phyloP scores from a whole-genome alignment of 2,797 vertebrate species.

The Knipowitschia caucasica region DNA sequence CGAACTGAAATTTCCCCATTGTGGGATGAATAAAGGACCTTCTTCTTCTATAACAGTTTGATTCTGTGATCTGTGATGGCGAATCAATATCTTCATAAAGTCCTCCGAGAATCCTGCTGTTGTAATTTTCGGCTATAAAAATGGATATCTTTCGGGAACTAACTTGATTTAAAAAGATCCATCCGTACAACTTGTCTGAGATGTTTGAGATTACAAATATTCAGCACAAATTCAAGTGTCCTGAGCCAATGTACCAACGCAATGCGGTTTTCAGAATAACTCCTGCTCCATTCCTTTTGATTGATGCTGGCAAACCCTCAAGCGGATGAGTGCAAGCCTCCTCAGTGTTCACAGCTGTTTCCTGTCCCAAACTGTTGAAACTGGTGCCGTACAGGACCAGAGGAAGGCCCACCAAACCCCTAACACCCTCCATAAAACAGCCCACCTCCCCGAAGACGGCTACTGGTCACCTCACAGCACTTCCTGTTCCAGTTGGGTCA shows the following conservation, averaged over 20 bases:
- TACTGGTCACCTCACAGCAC: constrained; percentile 73
- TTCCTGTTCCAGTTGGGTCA: constrained; percentile 73
- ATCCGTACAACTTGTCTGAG: background rate
- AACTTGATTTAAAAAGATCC: background rate
- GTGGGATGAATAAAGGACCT: too few relatives aligned
- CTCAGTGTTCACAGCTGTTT: constrained; percentile 77
- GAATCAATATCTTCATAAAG: too few relatives aligned
- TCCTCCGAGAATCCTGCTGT: too few relatives aligned
- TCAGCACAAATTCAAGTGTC: constrained; percentile 3
- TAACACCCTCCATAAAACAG: constrained; percentile 25
- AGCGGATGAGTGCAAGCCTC: constrained; percentile 63
- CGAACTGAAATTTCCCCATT: too few relatives aligned
- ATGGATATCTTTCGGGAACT: too few relatives aligned
- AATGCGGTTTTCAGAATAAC: constrained; percentile 59
- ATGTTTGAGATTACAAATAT: constrained; percentile 6
- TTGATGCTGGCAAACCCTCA: constrained; percentile 69
- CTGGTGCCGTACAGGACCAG: constrained; percentile 52
- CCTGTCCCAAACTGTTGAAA: constrained; percentile 75
- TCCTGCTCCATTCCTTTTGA: constrained; percentile 56
- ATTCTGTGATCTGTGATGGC: too few relatives aligned
- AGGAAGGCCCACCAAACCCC: constrained; percentile 55
- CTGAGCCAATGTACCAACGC: constrained; percentile 56
- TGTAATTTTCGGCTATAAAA: too few relatives aligned
- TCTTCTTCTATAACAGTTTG: too few relatives aligned
- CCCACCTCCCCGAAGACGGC: constrained; percentile 42